Percentiles rank a stretch among this genome's conserved stretches.
Evolutionary conservation across 2,797 vertebrate genomes (phyloP).

Genomic region (Choloepus didactylus): DNA sequence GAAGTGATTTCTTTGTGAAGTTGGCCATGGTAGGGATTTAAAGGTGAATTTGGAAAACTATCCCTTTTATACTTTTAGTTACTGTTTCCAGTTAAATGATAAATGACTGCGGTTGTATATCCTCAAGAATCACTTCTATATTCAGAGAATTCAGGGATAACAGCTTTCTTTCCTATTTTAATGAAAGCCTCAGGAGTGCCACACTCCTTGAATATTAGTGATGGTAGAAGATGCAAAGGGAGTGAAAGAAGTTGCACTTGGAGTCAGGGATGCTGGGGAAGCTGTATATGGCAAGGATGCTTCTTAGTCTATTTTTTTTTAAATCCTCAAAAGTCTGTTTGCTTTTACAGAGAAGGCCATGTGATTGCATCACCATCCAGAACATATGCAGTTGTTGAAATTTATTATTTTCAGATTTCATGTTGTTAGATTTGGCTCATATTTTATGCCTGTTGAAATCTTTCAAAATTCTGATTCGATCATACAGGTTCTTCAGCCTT

Average conservation of each 20-base stretch:
- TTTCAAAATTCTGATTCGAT: neutral
- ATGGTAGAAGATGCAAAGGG: too few relatives aligned
- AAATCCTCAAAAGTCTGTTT: neutral
- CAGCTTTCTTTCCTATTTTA: neutral
- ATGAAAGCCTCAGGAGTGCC: fast-evolving
- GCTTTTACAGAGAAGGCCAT: neutral
- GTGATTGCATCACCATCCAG: neutral
- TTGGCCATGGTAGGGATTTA: fast-evolving
- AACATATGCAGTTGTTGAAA: neutral
- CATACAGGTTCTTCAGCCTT: neutral
- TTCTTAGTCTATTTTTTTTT: neutral
- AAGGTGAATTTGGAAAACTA: neutral
- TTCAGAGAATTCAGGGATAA: neutral
- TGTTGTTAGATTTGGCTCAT: neutral
- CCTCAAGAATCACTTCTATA: neutral
- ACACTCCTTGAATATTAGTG: fast-evolving
- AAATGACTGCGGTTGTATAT: neutral
- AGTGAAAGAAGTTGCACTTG: neutral
- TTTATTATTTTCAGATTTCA: neutral
- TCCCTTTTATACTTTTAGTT: neutral
- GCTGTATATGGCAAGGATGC: neutral
- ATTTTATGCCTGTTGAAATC: neutral
- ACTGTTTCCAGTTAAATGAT: neutral
- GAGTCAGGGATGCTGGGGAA: neutral
- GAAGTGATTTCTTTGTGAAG: neutral